A percentile compares a stretch with the other conserved stretches of the same genome.
These are phyloP conservation scores for Ctenoplectra terminalis DNA, from an alignment of 1,140 invertebrate species.

Conservation along the genomic window DNA sequence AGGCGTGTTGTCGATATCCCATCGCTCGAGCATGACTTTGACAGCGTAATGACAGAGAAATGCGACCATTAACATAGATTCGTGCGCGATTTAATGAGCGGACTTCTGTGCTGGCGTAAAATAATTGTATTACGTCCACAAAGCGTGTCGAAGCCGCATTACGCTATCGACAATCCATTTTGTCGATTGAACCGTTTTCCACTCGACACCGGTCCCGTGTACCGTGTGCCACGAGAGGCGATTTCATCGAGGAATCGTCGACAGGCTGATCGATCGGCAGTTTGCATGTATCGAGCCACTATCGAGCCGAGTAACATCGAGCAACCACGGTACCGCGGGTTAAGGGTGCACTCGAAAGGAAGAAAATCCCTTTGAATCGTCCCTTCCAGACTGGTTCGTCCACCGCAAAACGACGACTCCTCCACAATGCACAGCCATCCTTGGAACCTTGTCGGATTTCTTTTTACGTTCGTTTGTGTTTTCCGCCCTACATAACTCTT, in stretches of 20 bases:
- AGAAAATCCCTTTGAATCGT: constrained; percentile 55
- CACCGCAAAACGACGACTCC: constrained; percentile 48
- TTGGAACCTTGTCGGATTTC: background rate
- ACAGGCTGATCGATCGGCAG: constrained; percentile 31
- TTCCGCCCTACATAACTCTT: constrained; percentile 12
- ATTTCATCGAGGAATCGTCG: constrained; percentile 39
- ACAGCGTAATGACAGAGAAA: constrained; percentile 18
- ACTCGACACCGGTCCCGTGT: background rate
- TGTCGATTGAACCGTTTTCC: constrained; percentile 48
- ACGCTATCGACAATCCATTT: constrained; percentile 57
- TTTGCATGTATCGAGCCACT: constrained; percentile 27
- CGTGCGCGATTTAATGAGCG: constrained; percentile 22
- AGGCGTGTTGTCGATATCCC: background rate
- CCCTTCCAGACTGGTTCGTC: background rate
- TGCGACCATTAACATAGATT: constrained; percentile 38
- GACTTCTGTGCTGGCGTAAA: constrained; percentile 18
- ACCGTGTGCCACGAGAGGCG: background rate
- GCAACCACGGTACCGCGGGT: background rate
- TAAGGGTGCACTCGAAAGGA: constrained; percentile 52
- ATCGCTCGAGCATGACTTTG: background rate
- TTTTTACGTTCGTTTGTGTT: constrained; percentile 29
- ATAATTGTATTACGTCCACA: constrained; percentile 42
- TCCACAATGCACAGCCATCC: constrained; percentile 1
- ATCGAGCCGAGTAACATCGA: constrained; percentile 35
- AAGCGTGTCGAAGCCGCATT: constrained; percentile 41